Evolutionary conservation across 1,140 invertebrate species (phyloP).

Genomic region (Marisa cornuarietis): DNA sequence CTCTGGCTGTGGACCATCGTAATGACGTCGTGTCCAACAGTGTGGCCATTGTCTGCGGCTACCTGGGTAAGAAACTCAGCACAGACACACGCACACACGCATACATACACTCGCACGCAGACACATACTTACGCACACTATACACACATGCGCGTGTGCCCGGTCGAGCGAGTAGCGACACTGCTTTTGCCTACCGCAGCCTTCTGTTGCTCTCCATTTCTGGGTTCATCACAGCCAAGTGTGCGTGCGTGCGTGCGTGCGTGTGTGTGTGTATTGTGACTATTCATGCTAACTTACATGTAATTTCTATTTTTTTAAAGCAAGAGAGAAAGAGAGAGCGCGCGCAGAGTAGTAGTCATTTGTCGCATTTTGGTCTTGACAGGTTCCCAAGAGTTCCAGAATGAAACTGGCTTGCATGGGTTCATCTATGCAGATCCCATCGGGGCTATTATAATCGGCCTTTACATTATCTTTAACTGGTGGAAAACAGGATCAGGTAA

Average conservation of each 20-base stretch:
- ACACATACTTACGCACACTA: too few relatives aligned
- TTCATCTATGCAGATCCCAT: conserved; percentile 63
- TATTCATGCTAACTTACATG: not conserved
- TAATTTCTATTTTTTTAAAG: too few relatives aligned
- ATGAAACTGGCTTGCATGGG: conserved; percentile 11
- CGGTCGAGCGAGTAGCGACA: too few relatives aligned
- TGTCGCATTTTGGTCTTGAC: not conserved
- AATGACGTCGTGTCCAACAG: conserved; percentile 68
- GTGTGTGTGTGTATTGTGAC: not conserved
- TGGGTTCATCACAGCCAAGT: not conserved
- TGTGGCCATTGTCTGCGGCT: conserved; percentile 60
- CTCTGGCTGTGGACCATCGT: conserved; percentile 58
- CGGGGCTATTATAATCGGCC: conserved; percentile 64
- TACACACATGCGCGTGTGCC: too few relatives aligned
- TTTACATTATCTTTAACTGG: conserved; percentile 62
- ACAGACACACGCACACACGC: too few relatives aligned
- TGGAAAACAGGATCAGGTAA: conserved; percentile 54
- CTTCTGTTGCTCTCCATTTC: too few relatives aligned
- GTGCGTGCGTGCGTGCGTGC: not conserved
- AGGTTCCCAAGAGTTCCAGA: conserved; percentile 44
- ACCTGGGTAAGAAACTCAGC: conserved; percentile 43
- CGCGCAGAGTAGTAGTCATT: not conserved
- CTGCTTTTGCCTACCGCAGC: too few relatives aligned
- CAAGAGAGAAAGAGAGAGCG: too few relatives aligned
- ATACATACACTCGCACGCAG: too few relatives aligned